Base-by-base conservation (phyloP, 2,888 invertebrate species). In the Lampropteryx suffumata region DNA sequence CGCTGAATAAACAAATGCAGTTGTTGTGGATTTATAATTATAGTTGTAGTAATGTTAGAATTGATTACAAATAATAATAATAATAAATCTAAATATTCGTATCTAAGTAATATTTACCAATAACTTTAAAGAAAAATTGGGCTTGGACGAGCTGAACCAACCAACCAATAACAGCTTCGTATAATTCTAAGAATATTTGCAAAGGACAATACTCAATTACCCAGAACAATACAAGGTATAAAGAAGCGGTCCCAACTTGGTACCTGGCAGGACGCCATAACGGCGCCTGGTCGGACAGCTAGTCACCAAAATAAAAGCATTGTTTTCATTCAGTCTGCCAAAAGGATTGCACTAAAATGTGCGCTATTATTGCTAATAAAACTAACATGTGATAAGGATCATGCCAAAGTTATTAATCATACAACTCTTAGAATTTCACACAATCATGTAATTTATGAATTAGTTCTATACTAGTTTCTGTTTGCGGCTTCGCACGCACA, bases 261-360 rank as follows among this genome's bases (percentile, higher is more conserved):
- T n/a, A 33, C 48, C 64, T 74, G 73, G 73, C 73, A 64, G 52
- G 0, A 27, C 40, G 73, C 73, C 73, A 73, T 47, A 4, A 28
- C 56, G 67, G 71, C 69, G 71, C 70, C 60, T 61, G 57, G 59
- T 40, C 37, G 24, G 13, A n/a, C 6, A 17, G 48, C 53, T 59
- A 41, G 50, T 55, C 46, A 50, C 55, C 11, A 47, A 57, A 65
- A 67, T 64, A 63, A 61, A 59, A 60, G 47, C 55, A 28, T 50
- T 69, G 65, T 71, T 70, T 65, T 64, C 56, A 57, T 63, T 50
- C n/a, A 41, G 48, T 14, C 35, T 69, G 69, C 70, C 71, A 72
- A 46, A 46, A 65, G 56, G 51, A 54, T 17, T 17, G 17, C 17
- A 17, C 17, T 29, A 35, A 40, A 29, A 51, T 49, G 40, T 40